Percentiles rank a stretch among this genome's conserved stretches.
Conservation (phyloP, 2,113 vertebrate species). For the Daphoenositta chrysoptera region DNA sequence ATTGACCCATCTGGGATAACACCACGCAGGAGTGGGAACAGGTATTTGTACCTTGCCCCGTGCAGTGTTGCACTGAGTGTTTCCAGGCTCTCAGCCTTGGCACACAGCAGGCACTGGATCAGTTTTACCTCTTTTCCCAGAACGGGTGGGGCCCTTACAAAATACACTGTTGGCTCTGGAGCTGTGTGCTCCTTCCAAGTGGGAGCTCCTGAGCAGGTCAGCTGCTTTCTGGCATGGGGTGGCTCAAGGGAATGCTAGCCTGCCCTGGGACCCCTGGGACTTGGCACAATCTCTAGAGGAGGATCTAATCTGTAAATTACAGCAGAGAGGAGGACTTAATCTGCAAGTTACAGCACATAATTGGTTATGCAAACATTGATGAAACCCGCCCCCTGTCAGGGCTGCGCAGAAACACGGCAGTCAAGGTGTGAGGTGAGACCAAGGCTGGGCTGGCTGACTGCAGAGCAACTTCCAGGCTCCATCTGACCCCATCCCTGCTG, state of each 20-base stretch:
- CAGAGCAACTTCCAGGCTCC: background rate
- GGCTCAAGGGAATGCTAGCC: background rate
- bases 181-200: background rate
- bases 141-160: background rate
- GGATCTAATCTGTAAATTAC: background rate
- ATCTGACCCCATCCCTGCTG: background rate
- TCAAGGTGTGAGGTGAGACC: background rate
- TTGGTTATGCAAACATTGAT: background rate
- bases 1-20: background rate
- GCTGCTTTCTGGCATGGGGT: background rate
- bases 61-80: background rate
- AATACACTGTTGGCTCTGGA: background rate
- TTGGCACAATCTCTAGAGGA: background rate
- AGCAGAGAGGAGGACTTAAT: background rate
- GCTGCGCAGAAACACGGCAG: accelerated
- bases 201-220: background rate
- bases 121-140: background rate
- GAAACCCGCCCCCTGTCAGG: accelerated
- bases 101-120: background rate
- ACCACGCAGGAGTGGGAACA: background rate
- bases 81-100: background rate
- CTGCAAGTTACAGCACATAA: background rate
- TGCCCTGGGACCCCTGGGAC: background rate
- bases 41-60: background rate
- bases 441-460: background rate